Conservation (phyloP, 1,140 invertebrate species). For the Protaetia brevitarsis region DNA sequence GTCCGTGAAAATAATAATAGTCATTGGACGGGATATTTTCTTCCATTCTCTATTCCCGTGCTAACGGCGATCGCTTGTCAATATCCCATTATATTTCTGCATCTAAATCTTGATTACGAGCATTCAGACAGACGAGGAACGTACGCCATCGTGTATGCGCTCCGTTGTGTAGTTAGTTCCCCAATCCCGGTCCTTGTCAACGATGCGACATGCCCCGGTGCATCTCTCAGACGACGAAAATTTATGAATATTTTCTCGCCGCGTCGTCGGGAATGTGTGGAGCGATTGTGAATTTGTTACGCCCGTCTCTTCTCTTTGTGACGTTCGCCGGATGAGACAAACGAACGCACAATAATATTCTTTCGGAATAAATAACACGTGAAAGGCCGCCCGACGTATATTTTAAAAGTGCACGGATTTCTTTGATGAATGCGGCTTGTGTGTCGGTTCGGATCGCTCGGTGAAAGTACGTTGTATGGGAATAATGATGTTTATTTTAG, state of each 20-base stretch:
- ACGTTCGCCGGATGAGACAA: slow-evolving; percentile 1
- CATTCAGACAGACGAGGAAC: not conserved
- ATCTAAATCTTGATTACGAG: slow-evolving; percentile 11
- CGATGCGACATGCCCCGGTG: not conserved
- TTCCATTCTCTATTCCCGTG: not conserved
- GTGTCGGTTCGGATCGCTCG: too few relatives aligned
- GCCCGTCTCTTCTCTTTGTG: not conserved
- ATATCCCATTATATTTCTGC: slow-evolving; percentile 20
- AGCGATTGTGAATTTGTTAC: slow-evolving; percentile 6
- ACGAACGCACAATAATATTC: slow-evolving; percentile 5
- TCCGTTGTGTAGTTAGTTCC: not conserved
- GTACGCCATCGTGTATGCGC: too few relatives aligned
- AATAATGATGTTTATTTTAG: slow-evolving; percentile 7
- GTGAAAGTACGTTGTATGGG: not conserved
- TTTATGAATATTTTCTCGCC: slow-evolving; percentile 1
- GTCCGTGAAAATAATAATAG: slow-evolving; percentile 10
- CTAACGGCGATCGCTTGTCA: slow-evolving; percentile 10
- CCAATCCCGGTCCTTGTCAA: not conserved
- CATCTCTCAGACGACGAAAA: too few relatives aligned
- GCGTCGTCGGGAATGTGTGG: not conserved
- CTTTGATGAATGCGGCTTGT: not conserved
- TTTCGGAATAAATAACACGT: slow-evolving; percentile 2
- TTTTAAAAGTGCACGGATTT: not conserved
- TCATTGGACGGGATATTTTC: not conserved
- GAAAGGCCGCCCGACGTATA: not conserved